Conservation (phyloP, 1,140 invertebrate genomes). For the Leguminivora glycinivorella region DNA sequence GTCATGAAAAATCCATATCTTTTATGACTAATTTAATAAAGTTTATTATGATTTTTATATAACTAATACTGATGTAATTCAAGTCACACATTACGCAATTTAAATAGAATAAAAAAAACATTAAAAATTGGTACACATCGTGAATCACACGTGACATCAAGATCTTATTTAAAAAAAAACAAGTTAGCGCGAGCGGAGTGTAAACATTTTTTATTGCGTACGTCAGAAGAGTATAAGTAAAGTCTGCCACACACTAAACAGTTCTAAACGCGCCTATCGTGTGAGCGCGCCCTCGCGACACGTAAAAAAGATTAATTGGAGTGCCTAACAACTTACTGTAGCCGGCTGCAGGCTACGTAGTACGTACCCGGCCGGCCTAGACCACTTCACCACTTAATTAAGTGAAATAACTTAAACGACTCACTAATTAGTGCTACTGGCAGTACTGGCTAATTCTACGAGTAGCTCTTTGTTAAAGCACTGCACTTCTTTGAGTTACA, state of each 20-base stretch:
- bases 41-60: neutral
- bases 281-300: slow-evolving; percentile 48
- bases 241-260: neutral
- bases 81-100: neutral
- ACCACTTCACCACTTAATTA: slow-evolving; percentile 78
- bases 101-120: too few relatives aligned
- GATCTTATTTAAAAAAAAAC: neutral
- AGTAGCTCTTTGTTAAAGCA: slow-evolving; percentile 72
- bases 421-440: slow-evolving; percentile 76
- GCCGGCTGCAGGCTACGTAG: slow-evolving; percentile 5
- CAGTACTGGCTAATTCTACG: slow-evolving; percentile 75
- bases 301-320: slow-evolving; percentile 79
- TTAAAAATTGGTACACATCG: neutral
- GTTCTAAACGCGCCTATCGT: slow-evolving; percentile 15
- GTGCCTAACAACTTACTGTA: slow-evolving; percentile 70
- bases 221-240: neutral
- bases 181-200: too few relatives aligned
- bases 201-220: neutral
- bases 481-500: slow-evolving; percentile 69
- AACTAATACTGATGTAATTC: neutral
- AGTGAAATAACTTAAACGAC: slow-evolving; percentile 77
- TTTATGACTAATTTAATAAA: neutral
- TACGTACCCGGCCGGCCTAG: slow-evolving; percentile 69
- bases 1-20: neutral
- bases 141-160: neutral